Base-by-base conservation (phyloP, 2,113 vertebrate genomes). In the Pelodiscus sinensis region DNA sequence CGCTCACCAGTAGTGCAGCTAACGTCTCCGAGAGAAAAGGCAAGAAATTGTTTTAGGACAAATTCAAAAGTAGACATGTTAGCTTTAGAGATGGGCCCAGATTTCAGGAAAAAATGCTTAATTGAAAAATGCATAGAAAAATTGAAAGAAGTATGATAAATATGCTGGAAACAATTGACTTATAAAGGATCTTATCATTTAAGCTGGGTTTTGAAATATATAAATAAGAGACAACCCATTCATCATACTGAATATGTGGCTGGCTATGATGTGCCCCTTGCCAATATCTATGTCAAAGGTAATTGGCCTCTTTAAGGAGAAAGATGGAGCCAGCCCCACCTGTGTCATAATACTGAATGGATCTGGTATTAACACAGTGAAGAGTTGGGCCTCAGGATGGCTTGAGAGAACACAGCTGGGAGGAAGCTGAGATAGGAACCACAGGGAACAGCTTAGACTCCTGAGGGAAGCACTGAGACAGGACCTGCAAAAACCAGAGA, bases 11-110 rank as follows among this genome's bases (percentile, higher is more conserved):
- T 83, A 92, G 56, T 89, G 75, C 86, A 93, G 94, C 93, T 94
- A 91, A 65, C 79, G 88, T 92, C 77, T 93, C 84, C 68, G 91
- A 92, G 56, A 11, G 77, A 85, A 88, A 94, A 91, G 91, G 68
- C 56, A 93, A 95, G 92, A 75, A 0, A 2, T 81, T 78, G 29
- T 84, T 96, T 88, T 65, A 88, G 89, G 25, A 91, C 95, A 71
- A 16, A 65, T 10, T 83, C 3, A 92, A 80, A 29, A 95, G 1
- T 68, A 89, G 78, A 85, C 78, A 95, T 85, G 95, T 88, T 86
- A 94, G 65, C n/a, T 31, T 83, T 54, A 91, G 86, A 38, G 81
- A 90, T 75, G 19, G 82, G 88, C 62, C 35, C 9, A 52, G 80
- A 86, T 84, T 71, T 84, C 82, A 87, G 52, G 73, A 85, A 54